Evolutionary conservation across 2,888 invertebrate species (phyloP), one percentile per base, ranked within the genome.

Genomic region (Metellina segmentata): DNA sequence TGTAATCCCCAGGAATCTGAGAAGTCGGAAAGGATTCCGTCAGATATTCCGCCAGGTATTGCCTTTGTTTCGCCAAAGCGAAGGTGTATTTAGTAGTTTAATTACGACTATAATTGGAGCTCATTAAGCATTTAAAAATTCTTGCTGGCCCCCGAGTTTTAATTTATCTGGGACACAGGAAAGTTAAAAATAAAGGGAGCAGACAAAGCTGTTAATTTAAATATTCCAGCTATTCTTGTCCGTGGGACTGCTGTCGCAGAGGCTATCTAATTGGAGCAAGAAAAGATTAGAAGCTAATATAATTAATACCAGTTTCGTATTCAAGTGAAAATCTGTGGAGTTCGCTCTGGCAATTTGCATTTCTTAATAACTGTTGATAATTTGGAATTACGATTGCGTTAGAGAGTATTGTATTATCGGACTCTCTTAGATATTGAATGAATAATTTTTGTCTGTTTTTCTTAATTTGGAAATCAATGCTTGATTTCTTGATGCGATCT

Each of bases 61-160:
- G 79, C 79, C 34, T 77, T 77, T 77, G 77, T 77, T 52, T 69
- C 79, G 34, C 2, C 16, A 51, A 61, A 61, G 79, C 11, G 79
- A 61, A 16, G 61, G 61, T 79, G 61, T 61, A 69, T 79, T 79
- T 79, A 79, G 61, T 61, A 16, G 53, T 79, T 61, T 79, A 79
- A 79, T 79, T 79, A 79, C 34, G n/a, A 7, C 61, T 20, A 49
- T 79, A 79, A 79, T 79, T 79, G 79, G 79, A 61, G 53, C 79
- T 79, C 79, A 79, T 79, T 79, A 79, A 79, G 79, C 79, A 83
- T 72, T 72, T 83, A 83, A 51, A 77, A 72, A 83, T 83, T 83
- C 83, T 51, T 16, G 16, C 51, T 8, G 5, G 34, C 34, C 34
- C 61, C 61, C 13, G 20, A 61, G 79, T 79, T 61, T 49, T 16